These are phyloP conservation scores for Papilio demoleus DNA, from an alignment of 2,888 invertebrate genomes.

Conservation along the genomic window DNA sequence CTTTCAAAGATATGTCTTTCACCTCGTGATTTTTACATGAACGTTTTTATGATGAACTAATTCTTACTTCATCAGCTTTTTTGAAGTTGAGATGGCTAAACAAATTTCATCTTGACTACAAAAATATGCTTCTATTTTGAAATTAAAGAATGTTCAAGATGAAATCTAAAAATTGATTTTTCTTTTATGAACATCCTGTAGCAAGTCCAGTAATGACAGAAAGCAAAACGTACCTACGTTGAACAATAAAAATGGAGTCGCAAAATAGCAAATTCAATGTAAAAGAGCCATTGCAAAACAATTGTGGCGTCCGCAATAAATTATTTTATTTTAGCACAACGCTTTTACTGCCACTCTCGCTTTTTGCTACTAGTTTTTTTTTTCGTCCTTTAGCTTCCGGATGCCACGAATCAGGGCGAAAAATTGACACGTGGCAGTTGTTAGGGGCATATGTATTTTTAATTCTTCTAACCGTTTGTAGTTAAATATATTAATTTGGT, in stretches of 20 bases:
- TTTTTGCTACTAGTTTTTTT: constrained; percentile 74
- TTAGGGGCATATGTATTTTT: constrained; percentile 48
- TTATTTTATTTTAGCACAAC: constrained; percentile 65
- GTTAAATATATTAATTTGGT: too few species aligned
- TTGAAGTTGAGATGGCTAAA: not conserved
- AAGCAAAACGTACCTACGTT: constrained; percentile 40
- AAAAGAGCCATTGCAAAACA: constrained; percentile 58
- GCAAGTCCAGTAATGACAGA: constrained; percentile 33
- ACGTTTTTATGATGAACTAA: too few species aligned
- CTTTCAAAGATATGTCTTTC: too few species aligned
- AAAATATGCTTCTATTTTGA: not conserved
- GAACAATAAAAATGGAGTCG: constrained; percentile 54
- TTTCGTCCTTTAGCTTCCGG: constrained; percentile 60
- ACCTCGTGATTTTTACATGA: too few species aligned
- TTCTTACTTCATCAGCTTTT: not conserved
- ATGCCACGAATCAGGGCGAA: constrained; percentile 55
- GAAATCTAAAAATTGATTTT: not conserved
- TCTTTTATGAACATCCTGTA: constrained; percentile 10
- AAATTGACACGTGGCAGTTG: constrained; percentile 73
- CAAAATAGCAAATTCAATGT: constrained; percentile 57
- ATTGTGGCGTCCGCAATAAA: constrained; percentile 63
- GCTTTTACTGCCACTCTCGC: constrained; percentile 66
- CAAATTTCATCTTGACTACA: not conserved
- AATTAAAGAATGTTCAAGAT: not conserved
- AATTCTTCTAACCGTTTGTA: not conserved